phyloP scores from a whole-genome alignment of 2,888 invertebrate genomes.

The Encarsia formosa region DNA sequence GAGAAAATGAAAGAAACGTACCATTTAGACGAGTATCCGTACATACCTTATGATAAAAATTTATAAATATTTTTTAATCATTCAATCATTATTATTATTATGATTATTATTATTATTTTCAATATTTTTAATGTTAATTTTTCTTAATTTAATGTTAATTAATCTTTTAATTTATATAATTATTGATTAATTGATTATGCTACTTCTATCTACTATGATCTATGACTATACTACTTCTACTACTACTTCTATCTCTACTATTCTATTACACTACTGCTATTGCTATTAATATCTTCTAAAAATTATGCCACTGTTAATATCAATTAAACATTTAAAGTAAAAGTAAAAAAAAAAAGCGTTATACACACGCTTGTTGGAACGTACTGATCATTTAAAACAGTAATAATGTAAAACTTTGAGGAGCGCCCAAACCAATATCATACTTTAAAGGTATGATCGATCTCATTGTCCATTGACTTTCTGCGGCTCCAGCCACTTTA shows the following conservation, averaged over 20 bases:
- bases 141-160: constrained; percentile 17
- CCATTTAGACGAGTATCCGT: constrained; percentile 33
- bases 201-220: constrained; percentile 35
- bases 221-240: constrained; percentile 30
- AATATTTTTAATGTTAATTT: constrained; percentile 24
- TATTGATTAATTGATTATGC: constrained; percentile 38
- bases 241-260: constrained; percentile 20
- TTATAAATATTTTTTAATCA: constrained; percentile 31
- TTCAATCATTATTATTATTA: constrained; percentile 42
- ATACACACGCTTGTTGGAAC: constrained; percentile 43
- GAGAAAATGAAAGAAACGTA: constrained; percentile 19
- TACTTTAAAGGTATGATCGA: constrained; percentile 41
- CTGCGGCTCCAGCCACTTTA: constrained; percentile 30
- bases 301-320: constrained; percentile 43
- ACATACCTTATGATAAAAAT: constrained; percentile 35
- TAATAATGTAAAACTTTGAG: constrained; percentile 25
- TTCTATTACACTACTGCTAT: constrained; percentile 28
- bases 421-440: constrained; percentile 40
- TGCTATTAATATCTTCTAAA: constrained; percentile 25
- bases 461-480: constrained; percentile 48
- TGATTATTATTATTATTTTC: constrained; percentile 28
- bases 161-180: constrained; percentile 21
- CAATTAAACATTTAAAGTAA: constrained; percentile 41
- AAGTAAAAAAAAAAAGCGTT: constrained; percentile 27
- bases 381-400: constrained; percentile 35